A percentile compares a stretch with the other conserved stretches of the same genome.
These are phyloP conservation scores for Paramuricea clavata DNA, from an alignment of 92 coral and sea anemone genomes.

Conservation along the genomic window DNA sequence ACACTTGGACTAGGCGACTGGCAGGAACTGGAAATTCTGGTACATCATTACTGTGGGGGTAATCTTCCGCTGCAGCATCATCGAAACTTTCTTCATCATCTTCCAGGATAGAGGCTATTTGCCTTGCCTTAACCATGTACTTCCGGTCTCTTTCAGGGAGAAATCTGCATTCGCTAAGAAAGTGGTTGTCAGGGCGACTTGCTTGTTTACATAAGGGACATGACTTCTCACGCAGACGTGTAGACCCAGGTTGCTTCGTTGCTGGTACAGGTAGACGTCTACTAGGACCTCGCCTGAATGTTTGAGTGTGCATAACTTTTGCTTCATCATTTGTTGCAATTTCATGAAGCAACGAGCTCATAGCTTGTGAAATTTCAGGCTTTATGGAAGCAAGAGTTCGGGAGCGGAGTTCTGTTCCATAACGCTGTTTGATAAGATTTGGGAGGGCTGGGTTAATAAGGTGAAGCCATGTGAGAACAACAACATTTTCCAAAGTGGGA, in stretches of 20 bases:
- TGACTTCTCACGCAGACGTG: conserved; percentile 20
- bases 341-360: conserved; percentile 60
- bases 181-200: conserved; percentile 56
- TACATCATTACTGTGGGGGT: not conserved
- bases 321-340: not conserved
- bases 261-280: not conserved
- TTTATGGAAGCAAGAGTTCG: too few relatives aligned
- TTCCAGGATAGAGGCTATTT: conserved; percentile 11
- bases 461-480: conserved; percentile 27
- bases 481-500: conserved; percentile 53
- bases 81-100: conserved; percentile 14
- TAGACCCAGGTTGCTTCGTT: too few relatives aligned
- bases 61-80: conserved; percentile 20
- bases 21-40: not conserved
- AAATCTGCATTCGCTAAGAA: too few relatives aligned
- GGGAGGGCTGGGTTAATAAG: not conserved
- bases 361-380: too few relatives aligned
- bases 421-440: conserved; percentile 57
- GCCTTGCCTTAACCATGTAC: conserved; percentile 63
- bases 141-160: conserved; percentile 66
- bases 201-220: conserved; percentile 77
- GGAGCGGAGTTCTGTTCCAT: too few relatives aligned
- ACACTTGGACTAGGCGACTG: conserved; percentile 27
- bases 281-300: not conserved
- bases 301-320: not conserved